Evolutionary conservation across 2,113 vertebrate species (phyloP).

Genomic region (Beaufortia kweichowensis): DNA sequence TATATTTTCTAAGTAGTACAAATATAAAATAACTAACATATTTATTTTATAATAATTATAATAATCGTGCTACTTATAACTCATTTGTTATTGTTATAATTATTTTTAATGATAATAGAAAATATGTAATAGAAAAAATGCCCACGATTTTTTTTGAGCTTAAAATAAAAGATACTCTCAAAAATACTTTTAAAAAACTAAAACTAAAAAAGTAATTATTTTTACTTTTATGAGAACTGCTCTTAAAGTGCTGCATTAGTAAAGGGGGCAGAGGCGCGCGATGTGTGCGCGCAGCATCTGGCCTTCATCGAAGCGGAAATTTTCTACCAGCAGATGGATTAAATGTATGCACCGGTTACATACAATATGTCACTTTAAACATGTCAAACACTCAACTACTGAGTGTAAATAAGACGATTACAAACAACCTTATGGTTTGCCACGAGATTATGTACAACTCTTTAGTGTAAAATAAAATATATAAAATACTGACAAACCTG

Average conservation of each 20-base stretch:
- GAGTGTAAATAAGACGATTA: not conserved
- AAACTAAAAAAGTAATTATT: not conserved
- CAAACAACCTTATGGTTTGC: not conserved
- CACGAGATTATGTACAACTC: not conserved
- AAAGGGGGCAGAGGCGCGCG: slow-evolving; percentile 33
- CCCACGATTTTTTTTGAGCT: no score
- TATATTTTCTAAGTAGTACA: not conserved
- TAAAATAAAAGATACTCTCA: not conserved
- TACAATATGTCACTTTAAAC: slow-evolving; percentile 69
- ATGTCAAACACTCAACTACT: slow-evolving; percentile 52
- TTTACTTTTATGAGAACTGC: not conserved
- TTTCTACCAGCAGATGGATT: slow-evolving; percentile 62
- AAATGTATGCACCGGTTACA: slow-evolving; percentile 39
- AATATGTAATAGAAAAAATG: no score
- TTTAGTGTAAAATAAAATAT: not conserved
- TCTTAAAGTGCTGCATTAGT: slow-evolving; percentile 34
- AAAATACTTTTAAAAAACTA: not conserved
- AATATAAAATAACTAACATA: not conserved
- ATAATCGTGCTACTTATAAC: not conserved
- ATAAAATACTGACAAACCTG: not conserved
- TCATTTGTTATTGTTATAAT: not conserved
- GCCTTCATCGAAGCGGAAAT: slow-evolving; percentile 59
- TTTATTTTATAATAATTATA: not conserved
- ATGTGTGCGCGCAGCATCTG: slow-evolving; percentile 44
- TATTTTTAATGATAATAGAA: not conserved